These are phyloP conservation scores for Premnoplex brunnescens DNA, from an alignment of 2,797 vertebrate genomes.

Conservation along the genomic window DNA sequence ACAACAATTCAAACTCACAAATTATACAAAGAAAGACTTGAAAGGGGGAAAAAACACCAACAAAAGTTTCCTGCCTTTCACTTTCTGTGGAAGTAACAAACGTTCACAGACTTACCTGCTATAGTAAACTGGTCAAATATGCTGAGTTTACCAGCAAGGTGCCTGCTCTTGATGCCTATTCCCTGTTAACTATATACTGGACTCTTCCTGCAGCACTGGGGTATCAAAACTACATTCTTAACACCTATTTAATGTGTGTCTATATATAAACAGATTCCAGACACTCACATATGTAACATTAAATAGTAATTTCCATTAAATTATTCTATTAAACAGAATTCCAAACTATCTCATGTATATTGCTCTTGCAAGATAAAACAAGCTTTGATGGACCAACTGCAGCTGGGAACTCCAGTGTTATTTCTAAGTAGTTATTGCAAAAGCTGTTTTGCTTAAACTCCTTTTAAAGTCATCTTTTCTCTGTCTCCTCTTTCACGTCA, in stretches of 20 bases:
- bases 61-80: not conserved
- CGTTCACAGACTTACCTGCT: not conserved
- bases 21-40: not conserved
- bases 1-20: not conserved
- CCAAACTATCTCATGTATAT: too few species aligned
- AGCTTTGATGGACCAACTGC: rapidly evolving
- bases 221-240: not conserved
- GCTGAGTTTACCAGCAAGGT: not conserved
- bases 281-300: not conserved
- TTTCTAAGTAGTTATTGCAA: not conserved
- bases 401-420: not conserved
- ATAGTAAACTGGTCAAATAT: not conserved
- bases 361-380: not conserved
- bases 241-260: not conserved
- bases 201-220: not conserved
- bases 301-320: not conserved
- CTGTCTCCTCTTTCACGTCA: not conserved
- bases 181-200: not conserved
- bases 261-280: rapidly evolving
- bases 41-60: not conserved
- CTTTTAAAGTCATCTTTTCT: not conserved
- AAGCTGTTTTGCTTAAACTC: not conserved
- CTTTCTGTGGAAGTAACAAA: not conserved
- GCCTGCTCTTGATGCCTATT: not conserved
- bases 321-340: not conserved